These are phyloP conservation scores for Strongylocentrotus purpuratus DNA, from an alignment of 35 echinoderm and acorn worm species.

Conservation along the genomic window DNA sequence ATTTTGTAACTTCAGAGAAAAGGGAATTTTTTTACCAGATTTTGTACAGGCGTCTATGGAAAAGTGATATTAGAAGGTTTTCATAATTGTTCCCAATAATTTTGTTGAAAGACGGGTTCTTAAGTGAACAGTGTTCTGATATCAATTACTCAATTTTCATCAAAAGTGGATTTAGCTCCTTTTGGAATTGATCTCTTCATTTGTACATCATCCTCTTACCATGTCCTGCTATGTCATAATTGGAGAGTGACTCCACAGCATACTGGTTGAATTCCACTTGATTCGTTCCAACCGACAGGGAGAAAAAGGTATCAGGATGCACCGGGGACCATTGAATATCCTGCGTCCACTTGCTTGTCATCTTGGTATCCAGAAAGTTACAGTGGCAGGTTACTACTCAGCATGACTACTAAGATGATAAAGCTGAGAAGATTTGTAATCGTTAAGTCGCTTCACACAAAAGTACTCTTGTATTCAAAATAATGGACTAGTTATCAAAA, in stretches of 20 bases:
- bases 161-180: no score
- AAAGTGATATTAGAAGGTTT: no score
- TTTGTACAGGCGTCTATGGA: no score
- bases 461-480: neutral
- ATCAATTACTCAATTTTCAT: no score
- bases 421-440: neutral
- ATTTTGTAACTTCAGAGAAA: no score
- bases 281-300: neutral
- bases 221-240: neutral
- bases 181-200: no score
- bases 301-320: slow-evolving; percentile 54
- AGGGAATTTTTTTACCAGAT: no score
- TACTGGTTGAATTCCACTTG: slow-evolving; percentile 20
- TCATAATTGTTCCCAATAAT: no score
- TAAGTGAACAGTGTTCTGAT: no score
- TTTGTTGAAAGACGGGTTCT: no score
- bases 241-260: neutral
- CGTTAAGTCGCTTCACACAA: neutral
- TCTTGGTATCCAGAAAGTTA: neutral
- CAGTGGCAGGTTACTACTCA: neutral
- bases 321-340: slow-evolving; percentile 55
- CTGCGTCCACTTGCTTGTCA: slow-evolving; percentile 22
- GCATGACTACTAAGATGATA: neutral
- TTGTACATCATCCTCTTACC: neutral
- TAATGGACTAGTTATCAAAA: neutral